These are phyloP conservation scores for Heloderma charlesbogerti DNA, from an alignment of 2,113 vertebrate genomes.

Conservation along the genomic window DNA sequence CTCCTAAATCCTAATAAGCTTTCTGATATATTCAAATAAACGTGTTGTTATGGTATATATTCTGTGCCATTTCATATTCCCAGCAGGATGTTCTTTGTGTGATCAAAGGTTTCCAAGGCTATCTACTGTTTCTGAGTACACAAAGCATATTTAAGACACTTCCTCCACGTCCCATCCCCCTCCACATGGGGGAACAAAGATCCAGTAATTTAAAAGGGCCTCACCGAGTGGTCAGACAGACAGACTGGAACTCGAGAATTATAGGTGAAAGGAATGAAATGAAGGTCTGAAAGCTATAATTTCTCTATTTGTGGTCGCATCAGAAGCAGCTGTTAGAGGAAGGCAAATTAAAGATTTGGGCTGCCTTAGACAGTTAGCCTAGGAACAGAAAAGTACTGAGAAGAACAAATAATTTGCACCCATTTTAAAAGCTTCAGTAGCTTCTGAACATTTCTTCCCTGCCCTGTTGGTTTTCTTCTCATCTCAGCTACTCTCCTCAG, in stretches of 20 bases:
- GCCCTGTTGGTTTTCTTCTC: conserved; percentile 60
- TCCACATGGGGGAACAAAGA: conserved; percentile 46
- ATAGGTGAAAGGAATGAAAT: conserved; percentile 79
- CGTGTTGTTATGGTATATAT: conserved; percentile 52
- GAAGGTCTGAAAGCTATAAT: conserved; percentile 77
- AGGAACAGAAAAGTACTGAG: conserved; percentile 44
- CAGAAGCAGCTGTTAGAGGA: conserved; percentile 64
- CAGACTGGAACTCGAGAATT: conserved; percentile 82
- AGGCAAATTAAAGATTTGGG: conserved; percentile 66
- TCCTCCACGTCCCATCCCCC: conserved; percentile 28
- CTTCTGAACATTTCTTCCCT: conserved; percentile 43
- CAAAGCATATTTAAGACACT: conserved; percentile 64
- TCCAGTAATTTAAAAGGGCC: conserved; percentile 78
- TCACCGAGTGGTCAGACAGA: conserved; percentile 83
- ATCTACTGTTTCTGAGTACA: conserved; percentile 60
- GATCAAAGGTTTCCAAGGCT: conserved; percentile 62
- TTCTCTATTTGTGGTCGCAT: conserved; percentile 75
- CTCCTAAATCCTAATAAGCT: conserved; percentile 62
- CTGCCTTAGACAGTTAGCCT: conserved; percentile 36
- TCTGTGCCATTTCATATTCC: conserved; percentile 66
- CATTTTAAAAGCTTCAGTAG: conserved; percentile 59
- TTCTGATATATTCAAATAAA: conserved; percentile 63
- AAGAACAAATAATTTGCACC: conserved; percentile 41
- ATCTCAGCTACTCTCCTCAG: conserved; percentile 48
- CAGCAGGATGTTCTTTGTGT: conserved; percentile 68